These are phyloP conservation scores for Nibea albiflora DNA, from an alignment of 2,113 vertebrate species.

Conservation along the genomic window DNA sequence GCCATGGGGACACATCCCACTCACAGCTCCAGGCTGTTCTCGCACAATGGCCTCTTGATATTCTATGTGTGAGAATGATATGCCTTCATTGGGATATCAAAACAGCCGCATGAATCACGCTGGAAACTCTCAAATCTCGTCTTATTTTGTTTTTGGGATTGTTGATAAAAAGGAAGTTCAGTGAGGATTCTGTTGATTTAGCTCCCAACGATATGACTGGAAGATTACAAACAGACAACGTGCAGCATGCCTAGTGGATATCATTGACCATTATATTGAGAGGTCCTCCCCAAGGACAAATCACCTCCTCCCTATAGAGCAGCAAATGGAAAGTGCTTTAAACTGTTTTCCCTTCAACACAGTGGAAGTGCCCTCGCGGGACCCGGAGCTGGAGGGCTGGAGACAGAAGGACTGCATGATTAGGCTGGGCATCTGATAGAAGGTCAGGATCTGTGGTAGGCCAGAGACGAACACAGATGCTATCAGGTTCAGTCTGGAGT, in stretches of 20 bases:
- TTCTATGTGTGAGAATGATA: constrained; percentile 34
- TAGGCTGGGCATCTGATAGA: constrained; percentile 70
- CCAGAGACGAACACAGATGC: constrained; percentile 69
- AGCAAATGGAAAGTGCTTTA: constrained; percentile 62
- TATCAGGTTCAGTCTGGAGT: constrained; percentile 72
- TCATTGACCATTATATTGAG: constrained; percentile 56
- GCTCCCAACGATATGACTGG: constrained; percentile 27
- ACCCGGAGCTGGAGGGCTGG: constrained; percentile 42
- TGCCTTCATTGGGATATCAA: constrained; percentile 41
- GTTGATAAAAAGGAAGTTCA: constrained; percentile 31
- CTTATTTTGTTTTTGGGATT: constrained; percentile 11
- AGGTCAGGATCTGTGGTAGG: constrained; percentile 67
- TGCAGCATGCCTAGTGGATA: constrained; percentile 28
- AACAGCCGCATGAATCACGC: constrained; percentile 39
- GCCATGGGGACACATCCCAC: constrained; percentile 60
- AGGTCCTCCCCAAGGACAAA: constrained; percentile 45
- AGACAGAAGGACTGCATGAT: constrained; percentile 63
- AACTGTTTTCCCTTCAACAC: constrained; percentile 57
- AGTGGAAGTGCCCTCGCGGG: constrained; percentile 48
- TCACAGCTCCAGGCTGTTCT: constrained; percentile 52
- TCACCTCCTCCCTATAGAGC: constrained; percentile 31
- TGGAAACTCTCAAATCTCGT: constrained; percentile 30
- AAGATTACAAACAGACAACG: constrained; percentile 41
- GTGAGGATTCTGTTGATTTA: constrained; percentile 15
- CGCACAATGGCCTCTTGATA: constrained; percentile 34